phyloP scores from a whole-genome alignment of 1,140 invertebrate species.

The Achroia grisella region DNA sequence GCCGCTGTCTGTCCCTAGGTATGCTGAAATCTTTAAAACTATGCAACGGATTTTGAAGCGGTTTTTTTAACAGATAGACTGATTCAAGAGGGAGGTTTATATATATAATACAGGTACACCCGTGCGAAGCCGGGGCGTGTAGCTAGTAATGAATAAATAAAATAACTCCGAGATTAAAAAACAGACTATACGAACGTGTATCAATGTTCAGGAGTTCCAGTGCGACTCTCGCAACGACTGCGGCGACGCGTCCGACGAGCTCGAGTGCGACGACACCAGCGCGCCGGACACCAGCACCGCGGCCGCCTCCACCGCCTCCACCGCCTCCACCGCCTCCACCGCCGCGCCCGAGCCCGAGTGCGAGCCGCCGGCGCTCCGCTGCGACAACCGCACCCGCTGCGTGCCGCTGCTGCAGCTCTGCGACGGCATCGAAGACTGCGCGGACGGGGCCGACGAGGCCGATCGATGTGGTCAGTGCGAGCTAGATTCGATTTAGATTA shows the following conservation, averaged over 20 bases:
- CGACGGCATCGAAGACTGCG: conserved; percentile 79
- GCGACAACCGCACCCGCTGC: conserved; percentile 80
- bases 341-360: conserved; percentile 53
- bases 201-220: conserved; percentile 74
- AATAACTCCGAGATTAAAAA: background rate
- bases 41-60: no score
- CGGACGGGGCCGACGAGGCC: conserved; percentile 87
- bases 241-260: conserved; percentile 79
- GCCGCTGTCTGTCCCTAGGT: no score
- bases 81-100: no score
- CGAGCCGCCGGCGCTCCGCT: conserved; percentile 76
- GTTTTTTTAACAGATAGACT: no score
- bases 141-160: background rate
- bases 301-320: conserved; percentile 6
- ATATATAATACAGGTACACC: no score
- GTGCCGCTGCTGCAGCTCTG: conserved; percentile 79
- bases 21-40: no score
- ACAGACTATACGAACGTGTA: no score
- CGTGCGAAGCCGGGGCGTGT: no score
- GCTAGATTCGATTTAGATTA: no score
- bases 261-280: conserved; percentile 48
- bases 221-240: conserved; percentile 84
- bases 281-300: conserved; percentile 17
- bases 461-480: conserved; percentile 79
- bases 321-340: conserved; percentile 21